Base-by-base conservation (phyloP, 2,888 invertebrate species). In the Meiosimyza decipiens region DNA sequence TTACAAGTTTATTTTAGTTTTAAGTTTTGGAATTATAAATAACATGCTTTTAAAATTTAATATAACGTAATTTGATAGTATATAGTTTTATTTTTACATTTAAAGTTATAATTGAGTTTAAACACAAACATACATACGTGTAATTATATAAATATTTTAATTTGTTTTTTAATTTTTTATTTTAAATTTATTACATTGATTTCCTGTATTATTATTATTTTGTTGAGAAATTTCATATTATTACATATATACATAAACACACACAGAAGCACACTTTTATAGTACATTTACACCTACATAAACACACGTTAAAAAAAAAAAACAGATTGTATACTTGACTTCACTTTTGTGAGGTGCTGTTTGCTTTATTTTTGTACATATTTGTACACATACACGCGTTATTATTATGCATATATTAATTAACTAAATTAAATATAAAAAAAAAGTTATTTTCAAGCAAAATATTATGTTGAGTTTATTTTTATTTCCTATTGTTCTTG, bases 21-120 rank as follows among this genome's bases (percentile, higher is more conserved):
- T 63, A 47, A 47, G n/a, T 63, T 62, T 16, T 62, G 40, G 40
- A 63, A 63, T 63, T 63, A 63, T 63, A 59, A 60, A 60, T 28
- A 18, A 60, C 13, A 28, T 60, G 59, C 59, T 18, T 60, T 60
- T 60, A 60, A 15, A 64, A 47, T 50, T 51, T 22, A 51, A 51
- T 13, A 50, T 64, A 51, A 64, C 22, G 13, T 51, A 22, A 64
- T 28, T 51, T 16, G 51, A 47, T 11, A n/a, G 47, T 57, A 9
- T 40, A 9, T 40, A 57, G 47, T 33, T 47, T 52, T 49, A 47
- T 49, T 40, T 40, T 40, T 57, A 47, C 47, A 12, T 57, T 68
- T 28, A 51, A 64, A 51, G 64, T 64, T 64, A 15, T 51, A 68
- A 68, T 49, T 68, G 28, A 54, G 22, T 47, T 49, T 22, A 18